phyloP scores from a whole-genome alignment of 2,113 vertebrate species.

The Microtus pennsylvanicus region DNA sequence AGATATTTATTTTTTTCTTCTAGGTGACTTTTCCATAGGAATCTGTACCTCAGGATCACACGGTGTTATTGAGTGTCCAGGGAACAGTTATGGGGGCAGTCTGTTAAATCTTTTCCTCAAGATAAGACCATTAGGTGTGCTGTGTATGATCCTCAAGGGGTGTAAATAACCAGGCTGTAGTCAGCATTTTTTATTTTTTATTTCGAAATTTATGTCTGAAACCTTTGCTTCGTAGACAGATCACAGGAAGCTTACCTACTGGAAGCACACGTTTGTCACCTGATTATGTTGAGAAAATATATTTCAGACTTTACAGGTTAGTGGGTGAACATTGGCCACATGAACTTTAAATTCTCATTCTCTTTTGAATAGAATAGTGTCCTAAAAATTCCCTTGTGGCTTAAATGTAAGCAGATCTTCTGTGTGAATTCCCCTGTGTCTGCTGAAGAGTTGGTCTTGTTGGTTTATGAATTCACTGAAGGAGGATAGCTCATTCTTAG shows the following conservation, averaged over 20 bases:
- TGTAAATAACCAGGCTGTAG: constrained; percentile 63
- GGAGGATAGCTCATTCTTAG: background rate
- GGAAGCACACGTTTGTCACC: background rate
- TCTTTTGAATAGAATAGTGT: constrained; percentile 43
- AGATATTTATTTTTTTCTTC: constrained; percentile 41
- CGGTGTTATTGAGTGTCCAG: constrained; percentile 1
- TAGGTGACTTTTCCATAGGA: constrained; percentile 57
- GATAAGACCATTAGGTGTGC: constrained; percentile 68
- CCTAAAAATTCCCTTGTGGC: constrained; percentile 6
- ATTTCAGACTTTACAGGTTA: constrained; percentile 34
- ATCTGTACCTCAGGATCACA: constrained; percentile 17
- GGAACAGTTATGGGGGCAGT: constrained; percentile 67
- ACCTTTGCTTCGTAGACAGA: constrained; percentile 59
- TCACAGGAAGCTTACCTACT: constrained; percentile 43
- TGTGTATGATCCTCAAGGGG: constrained; percentile 52
- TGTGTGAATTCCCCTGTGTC: background rate
- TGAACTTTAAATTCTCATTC: constrained; percentile 52
- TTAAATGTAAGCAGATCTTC: constrained; percentile 32
- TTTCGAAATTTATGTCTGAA: constrained; percentile 27
- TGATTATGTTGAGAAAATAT: constrained; percentile 33
- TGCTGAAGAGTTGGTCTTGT: background rate
- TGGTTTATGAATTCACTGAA: background rate
- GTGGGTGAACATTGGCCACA: background rate
- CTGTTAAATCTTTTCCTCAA: constrained; percentile 67
- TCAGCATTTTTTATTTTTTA: constrained; percentile 37